Evolutionary conservation across 2,113 vertebrate species (phyloP).

Genomic region (Sorex fumeus): DNA sequence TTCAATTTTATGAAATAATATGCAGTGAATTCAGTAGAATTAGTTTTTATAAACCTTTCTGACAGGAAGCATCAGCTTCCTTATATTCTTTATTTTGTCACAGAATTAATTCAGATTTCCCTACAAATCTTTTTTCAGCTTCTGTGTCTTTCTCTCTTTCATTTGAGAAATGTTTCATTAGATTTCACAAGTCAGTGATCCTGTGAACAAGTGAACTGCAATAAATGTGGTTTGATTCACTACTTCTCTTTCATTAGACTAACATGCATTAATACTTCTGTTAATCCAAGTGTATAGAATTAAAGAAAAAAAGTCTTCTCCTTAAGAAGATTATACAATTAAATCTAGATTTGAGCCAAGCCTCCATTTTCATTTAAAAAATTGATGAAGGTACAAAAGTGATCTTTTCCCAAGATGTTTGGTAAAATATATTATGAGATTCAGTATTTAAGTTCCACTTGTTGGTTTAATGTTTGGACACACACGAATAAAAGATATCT

Average conservation of each 20-base stretch:
- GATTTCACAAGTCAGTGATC: slow-evolving; percentile 67
- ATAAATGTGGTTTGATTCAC: slow-evolving; percentile 68
- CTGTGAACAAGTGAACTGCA: slow-evolving; percentile 66
- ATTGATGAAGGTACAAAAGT: slow-evolving; percentile 3
- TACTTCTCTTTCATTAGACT: slow-evolving; percentile 73
- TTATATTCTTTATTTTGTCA: slow-evolving; percentile 59
- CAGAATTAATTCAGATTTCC: slow-evolving; percentile 64
- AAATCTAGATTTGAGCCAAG: slow-evolving; percentile 44
- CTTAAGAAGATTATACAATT: slow-evolving; percentile 61
- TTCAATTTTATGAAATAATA: slow-evolving; percentile 63
- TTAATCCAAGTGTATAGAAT: slow-evolving; percentile 70
- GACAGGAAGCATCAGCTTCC: slow-evolving; percentile 27
- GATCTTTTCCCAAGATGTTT: slow-evolving; percentile 54
- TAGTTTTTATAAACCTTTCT: slow-evolving; percentile 41
- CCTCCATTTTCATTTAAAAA: slow-evolving; percentile 49
- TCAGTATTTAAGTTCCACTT: slow-evolving; percentile 37
- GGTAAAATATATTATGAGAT: slow-evolving; percentile 2
- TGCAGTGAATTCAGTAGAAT: slow-evolving; percentile 33
- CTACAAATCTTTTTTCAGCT: slow-evolving; percentile 17
- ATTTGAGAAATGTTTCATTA: slow-evolving; percentile 69
- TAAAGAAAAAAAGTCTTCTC: slow-evolving; percentile 31
- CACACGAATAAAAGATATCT: slow-evolving; percentile 11
- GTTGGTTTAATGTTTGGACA: slow-evolving; percentile 9
- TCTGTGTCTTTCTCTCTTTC: slow-evolving; percentile 50
- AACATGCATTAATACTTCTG: slow-evolving; percentile 68